These are phyloP conservation scores for Malacosoma neustria DNA, from an alignment of 2,888 invertebrate genomes.

Conservation along the genomic window DNA sequence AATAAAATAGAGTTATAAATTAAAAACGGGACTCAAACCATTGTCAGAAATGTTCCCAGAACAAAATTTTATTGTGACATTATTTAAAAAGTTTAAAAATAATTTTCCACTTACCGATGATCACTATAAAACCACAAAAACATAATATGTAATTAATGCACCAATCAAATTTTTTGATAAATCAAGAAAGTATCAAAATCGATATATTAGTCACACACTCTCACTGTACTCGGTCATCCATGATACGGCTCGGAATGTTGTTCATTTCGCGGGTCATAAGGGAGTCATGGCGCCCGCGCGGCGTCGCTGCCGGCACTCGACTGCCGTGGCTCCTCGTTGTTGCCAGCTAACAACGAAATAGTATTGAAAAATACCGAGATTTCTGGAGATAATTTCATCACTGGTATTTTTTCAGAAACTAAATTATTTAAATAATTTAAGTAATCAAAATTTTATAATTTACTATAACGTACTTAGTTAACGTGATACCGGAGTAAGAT, in stretches of 20 bases:
- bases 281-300: constrained; percentile 39
- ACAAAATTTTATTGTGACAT: background rate
- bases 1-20: too few species aligned
- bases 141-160: constrained; percentile 44
- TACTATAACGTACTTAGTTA: too few species aligned
- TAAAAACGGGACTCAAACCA: too few species aligned
- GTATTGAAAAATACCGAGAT: too few species aligned
- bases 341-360: constrained; percentile 26
- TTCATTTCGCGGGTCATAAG: constrained; percentile 39
- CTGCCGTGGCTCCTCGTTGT: constrained; percentile 40
- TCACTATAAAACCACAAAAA: constrained; percentile 67
- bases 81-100: constrained; percentile 3
- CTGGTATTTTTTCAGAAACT: too few species aligned
- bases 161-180: constrained; percentile 8
- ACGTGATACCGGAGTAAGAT: too few species aligned
- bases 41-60: too few species aligned
- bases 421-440: too few species aligned
- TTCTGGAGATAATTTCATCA: too few species aligned
- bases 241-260: constrained; percentile 25
- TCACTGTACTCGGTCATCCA: constrained; percentile 45
- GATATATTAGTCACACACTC: constrained; percentile 34
- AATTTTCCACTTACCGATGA: constrained; percentile 52
- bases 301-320: constrained; percentile 47
- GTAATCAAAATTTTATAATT: too few species aligned
- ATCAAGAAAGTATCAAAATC: constrained; percentile 10